Evolutionary conservation across 2,797 vertebrate species (phyloP).

Genomic region (Sarcoramphus papa): DNA sequence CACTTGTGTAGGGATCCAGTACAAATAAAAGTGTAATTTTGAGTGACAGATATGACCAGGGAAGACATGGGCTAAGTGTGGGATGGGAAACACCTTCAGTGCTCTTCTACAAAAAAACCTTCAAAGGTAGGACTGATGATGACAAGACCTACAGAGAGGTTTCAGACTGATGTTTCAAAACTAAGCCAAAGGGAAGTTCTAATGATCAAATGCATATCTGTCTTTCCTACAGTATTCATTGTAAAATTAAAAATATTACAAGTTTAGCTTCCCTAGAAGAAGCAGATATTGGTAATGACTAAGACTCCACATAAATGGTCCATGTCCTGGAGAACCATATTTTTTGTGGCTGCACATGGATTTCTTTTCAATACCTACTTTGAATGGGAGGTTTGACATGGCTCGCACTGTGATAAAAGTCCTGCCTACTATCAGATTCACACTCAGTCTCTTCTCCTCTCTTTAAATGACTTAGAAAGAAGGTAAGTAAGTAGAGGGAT

Average conservation of each 20-base stretch:
- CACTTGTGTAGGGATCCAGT: background rate
- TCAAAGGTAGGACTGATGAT: background rate
- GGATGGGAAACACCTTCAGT: background rate
- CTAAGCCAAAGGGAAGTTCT: background rate
- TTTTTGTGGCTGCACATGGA: background rate
- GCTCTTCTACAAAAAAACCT: background rate
- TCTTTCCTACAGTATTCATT: background rate
- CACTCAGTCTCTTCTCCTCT: background rate
- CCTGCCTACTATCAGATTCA: background rate
- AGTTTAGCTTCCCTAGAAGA: background rate
- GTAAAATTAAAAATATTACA: background rate
- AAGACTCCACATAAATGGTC: background rate
- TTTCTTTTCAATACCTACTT: background rate
- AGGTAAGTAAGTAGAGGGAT: background rate
- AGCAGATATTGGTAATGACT: background rate
- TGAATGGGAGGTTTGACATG: background rate
- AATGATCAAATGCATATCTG: background rate
- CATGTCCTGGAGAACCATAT: background rate
- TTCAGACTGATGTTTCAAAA: background rate
- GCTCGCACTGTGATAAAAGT: background rate
- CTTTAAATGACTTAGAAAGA: background rate
- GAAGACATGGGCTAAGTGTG: background rate
- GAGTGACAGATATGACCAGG: background rate
- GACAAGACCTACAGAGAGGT: background rate
- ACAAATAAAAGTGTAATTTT: background rate